These are phyloP conservation scores for Hyla sarda DNA, from an alignment of 2,113 vertebrate genomes.

Conservation along the genomic window DNA sequence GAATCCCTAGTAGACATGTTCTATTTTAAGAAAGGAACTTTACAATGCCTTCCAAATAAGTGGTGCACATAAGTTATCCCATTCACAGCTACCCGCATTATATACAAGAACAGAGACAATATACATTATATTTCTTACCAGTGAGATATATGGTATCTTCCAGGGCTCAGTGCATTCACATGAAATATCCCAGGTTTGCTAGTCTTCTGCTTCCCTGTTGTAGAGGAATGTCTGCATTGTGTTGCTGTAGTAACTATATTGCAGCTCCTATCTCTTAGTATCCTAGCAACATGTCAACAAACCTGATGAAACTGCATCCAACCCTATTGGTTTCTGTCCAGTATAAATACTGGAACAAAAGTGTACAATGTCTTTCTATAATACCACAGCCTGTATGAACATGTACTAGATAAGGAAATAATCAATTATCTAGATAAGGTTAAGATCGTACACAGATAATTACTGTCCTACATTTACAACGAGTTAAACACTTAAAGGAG, in stretches of 20 bases:
- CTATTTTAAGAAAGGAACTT: no score
- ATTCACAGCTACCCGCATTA: neutral
- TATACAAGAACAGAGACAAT: neutral
- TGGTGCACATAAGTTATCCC: no score
- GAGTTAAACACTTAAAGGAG: no score
- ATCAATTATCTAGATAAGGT: no score
- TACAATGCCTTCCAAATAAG: no score
- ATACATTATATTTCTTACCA: constrained; percentile 1
- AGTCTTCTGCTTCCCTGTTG: neutral
- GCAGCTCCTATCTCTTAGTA: constrained; percentile 22
- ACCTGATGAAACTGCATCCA: constrained; percentile 42
- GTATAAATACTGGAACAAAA: neutral
- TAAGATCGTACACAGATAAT: no score
- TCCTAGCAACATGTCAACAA: constrained; percentile 55
- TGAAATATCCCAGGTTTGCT: neutral
- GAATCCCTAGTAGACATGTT: no score
- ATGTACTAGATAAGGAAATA: neutral
- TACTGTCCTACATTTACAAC: no score
- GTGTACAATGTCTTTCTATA: neutral
- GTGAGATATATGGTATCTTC: no score
- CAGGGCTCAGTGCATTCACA: neutral
- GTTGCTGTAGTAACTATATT: constrained; percentile 51
- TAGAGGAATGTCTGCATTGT: constrained; percentile 31
- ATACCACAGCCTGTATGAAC: neutral
- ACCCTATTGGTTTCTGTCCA: neutral